These are phyloP conservation scores for Wiebesia pumilae DNA, from an alignment of 1,140 invertebrate genomes.

Conservation along the genomic window DNA sequence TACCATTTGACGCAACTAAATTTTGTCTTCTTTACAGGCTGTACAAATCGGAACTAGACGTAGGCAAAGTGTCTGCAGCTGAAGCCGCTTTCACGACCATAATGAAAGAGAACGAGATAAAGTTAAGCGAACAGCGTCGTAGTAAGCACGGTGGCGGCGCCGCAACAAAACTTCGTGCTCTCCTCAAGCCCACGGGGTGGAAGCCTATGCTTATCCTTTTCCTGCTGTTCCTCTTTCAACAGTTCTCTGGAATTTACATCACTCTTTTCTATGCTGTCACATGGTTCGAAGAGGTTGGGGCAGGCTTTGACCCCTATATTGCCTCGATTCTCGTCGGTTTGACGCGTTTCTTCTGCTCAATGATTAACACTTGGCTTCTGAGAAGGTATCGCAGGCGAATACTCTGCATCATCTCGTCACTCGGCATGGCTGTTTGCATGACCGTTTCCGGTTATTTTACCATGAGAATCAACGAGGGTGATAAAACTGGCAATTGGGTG, in stretches of 20 bases:
- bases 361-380: slow-evolving; percentile 76
- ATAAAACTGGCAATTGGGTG: slow-evolving; percentile 60
- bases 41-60: slow-evolving; percentile 60
- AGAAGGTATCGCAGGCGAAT: slow-evolving; percentile 74
- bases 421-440: slow-evolving; percentile 76
- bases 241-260: slow-evolving; percentile 80
- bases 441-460: slow-evolving; percentile 75
- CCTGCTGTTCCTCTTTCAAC: slow-evolving; percentile 78
- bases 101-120: slow-evolving; percentile 70
- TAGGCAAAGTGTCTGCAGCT: slow-evolving; percentile 58
- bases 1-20: too few relatives aligned
- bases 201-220: slow-evolving; percentile 78
- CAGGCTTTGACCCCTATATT: slow-evolving; percentile 73
- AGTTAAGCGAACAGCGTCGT: slow-evolving; percentile 64
- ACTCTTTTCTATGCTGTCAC: slow-evolving; percentile 83
- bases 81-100: slow-evolving; percentile 69
- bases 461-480: slow-evolving; percentile 68
- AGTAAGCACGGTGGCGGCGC: slow-evolving; percentile 62
- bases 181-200: slow-evolving; percentile 77
- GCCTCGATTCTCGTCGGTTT: slow-evolving; percentile 79
- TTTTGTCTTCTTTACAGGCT: slow-evolving; percentile 54
- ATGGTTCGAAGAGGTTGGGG: slow-evolving; percentile 76
- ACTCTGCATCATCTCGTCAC: slow-evolving; percentile 74
- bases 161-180: slow-evolving; percentile 66
- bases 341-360: slow-evolving; percentile 79